Evolutionary conservation across 2,888 invertebrate species (phyloP).

Genomic region (Folsomia candida): DNA sequence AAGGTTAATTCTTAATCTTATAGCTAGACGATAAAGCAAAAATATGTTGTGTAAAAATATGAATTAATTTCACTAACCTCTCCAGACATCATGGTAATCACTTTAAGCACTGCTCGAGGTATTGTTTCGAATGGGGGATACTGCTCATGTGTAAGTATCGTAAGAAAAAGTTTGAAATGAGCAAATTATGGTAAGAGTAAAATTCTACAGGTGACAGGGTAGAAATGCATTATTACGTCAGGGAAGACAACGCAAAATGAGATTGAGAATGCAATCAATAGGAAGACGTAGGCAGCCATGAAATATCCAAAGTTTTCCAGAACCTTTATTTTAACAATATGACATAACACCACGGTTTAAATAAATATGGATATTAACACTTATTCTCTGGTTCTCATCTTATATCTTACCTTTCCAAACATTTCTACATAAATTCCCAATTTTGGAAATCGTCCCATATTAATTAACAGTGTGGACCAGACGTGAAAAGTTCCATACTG

Average conservation of each 20-base stretch:
- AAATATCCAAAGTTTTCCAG: constrained; percentile 1
- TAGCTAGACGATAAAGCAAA: no score
- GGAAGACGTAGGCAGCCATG: constrained; percentile 8
- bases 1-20: no score
- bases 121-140: constrained; percentile 14
- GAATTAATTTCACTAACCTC: background rate
- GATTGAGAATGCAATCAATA: constrained; percentile 7
- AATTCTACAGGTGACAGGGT: background rate
- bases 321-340: background rate
- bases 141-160: no score
- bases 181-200: background rate
- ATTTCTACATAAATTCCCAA: constrained; percentile 13
- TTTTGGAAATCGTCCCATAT: background rate
- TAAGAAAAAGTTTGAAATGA: background rate
- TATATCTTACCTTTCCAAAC: constrained; percentile 5
- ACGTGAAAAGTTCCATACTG: constrained; percentile 1
- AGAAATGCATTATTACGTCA: background rate
- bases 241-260: constrained; percentile 11
- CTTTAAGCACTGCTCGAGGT: constrained; percentile 10
- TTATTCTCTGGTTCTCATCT: no score
- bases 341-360: background rate
- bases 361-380: no score
- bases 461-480: constrained; percentile 1
- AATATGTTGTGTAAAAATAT: no score
- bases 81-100: constrained; percentile 18